phyloP scores from a whole-genome alignment of 1,140 invertebrate genomes.

The Drosophila bipectinata region DNA sequence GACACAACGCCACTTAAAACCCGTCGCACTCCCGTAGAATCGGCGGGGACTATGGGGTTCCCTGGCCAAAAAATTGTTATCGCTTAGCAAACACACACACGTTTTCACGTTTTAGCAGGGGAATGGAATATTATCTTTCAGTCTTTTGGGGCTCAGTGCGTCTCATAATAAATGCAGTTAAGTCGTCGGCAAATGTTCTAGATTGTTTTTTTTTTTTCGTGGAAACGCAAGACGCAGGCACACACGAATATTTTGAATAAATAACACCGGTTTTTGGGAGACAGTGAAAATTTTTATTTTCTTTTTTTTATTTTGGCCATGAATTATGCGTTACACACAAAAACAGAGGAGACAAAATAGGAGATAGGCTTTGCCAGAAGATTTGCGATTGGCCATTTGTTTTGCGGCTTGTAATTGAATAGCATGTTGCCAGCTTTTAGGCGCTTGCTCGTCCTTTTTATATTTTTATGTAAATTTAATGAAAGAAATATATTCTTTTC shows the following conservation, averaged over 20 bases:
- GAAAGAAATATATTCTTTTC: conserved; percentile 31
- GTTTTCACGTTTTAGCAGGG: conserved; percentile 1
- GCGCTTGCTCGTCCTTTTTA: conserved; percentile 10
- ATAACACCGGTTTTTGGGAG: conserved; percentile 47
- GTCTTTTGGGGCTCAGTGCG: conserved; percentile 58
- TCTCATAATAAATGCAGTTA: conserved; percentile 75
- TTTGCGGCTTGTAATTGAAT: conserved; percentile 72
- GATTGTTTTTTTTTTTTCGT: conserved; percentile 20
- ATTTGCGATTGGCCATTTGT: conserved; percentile 71
- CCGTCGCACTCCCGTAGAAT: conserved; percentile 40
- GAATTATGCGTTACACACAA: conserved; percentile 41
- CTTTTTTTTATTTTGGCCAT: conserved; percentile 27
- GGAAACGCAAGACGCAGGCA: conserved; percentile 3
- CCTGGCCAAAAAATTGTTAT: conserved; percentile 48
- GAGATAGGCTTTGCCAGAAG: conserved; percentile 35
- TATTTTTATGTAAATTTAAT: conserved; percentile 45
- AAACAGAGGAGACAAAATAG: neutral
- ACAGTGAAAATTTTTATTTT: conserved; percentile 11
- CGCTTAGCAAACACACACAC: conserved; percentile 53
- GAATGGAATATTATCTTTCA: conserved; percentile 62
- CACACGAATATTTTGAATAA: conserved; percentile 64
- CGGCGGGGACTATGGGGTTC: conserved; percentile 1
- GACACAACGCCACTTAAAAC: conserved; percentile 69
- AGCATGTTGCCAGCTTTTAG: conserved; percentile 1
- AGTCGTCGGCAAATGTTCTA: conserved; percentile 51